phyloP scores from a whole-genome alignment of 2,113 vertebrate genomes.

The Neodon shergylaensis region DNA sequence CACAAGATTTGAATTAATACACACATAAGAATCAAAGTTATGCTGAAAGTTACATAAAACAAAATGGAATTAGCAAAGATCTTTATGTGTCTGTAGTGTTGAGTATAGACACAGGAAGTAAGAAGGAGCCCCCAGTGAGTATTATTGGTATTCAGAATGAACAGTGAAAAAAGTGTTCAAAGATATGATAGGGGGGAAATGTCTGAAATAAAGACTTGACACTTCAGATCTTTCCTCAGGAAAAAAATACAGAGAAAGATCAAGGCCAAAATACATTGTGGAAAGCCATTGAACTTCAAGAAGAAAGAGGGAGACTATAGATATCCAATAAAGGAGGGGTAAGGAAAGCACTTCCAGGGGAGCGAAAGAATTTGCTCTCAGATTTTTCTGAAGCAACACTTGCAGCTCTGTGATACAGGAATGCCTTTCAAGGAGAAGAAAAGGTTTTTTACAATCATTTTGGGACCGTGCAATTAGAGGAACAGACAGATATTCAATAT shows the following conservation, averaged over 20 bases:
- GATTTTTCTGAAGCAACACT: constrained; percentile 42
- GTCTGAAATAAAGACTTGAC: constrained; percentile 39
- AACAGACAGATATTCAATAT: constrained; percentile 23
- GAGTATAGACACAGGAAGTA: not conserved
- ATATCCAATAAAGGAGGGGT: not conserved
- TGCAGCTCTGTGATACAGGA: not conserved
- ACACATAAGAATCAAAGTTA: not conserved
- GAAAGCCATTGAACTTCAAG: constrained; percentile 65
- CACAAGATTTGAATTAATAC: not conserved
- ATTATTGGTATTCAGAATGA: constrained; percentile 38
- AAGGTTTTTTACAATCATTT: not conserved
- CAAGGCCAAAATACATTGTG: constrained; percentile 51
- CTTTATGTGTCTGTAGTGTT: not conserved
- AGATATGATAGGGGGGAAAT: not conserved
- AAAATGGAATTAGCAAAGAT: constrained; percentile 27
- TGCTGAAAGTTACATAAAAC: not conserved
- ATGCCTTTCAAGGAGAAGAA: not conserved
- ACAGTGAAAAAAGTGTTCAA: not conserved
- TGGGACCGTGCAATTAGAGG: not conserved
- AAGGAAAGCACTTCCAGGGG: not conserved
- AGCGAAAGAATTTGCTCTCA: constrained; percentile 38
- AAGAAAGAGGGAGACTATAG: constrained; percentile 3
- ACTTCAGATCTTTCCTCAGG: constrained; percentile 57
- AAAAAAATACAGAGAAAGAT: constrained; percentile 55
- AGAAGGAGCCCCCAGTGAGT: constrained; percentile 18